Evolutionary conservation across 2,113 vertebrate genomes (phyloP).

Genomic region (Typhlomys cinereus): DNA sequence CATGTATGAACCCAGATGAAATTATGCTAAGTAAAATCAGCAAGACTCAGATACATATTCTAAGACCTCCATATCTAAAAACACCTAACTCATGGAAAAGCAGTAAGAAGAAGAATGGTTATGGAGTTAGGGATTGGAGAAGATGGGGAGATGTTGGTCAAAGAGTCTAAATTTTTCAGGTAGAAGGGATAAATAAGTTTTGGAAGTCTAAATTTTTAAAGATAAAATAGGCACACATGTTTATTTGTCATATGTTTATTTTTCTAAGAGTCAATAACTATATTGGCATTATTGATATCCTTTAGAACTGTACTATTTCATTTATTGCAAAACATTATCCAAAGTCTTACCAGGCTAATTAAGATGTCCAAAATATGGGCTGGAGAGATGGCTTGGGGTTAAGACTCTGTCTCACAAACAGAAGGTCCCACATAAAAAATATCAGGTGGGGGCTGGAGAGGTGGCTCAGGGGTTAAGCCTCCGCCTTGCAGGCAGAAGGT

Average conservation of each 20-base stretch:
- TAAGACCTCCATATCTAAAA: neutral
- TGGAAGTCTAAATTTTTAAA: neutral
- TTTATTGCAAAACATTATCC: conserved; percentile 12
- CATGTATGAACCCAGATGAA: neutral
- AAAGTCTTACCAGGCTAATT: neutral
- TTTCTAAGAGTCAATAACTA: neutral
- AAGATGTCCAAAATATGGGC: no score
- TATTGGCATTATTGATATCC: neutral
- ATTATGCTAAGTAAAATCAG: neutral
- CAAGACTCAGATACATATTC: neutral
- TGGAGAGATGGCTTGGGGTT: no score
- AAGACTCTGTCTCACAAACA: no score
- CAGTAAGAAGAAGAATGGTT: neutral
- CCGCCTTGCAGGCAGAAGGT: no score
- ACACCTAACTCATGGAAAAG: neutral
- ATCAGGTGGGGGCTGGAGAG: no score
- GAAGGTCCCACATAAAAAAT: no score
- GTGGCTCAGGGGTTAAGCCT: no score
- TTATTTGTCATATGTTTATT: neutral
- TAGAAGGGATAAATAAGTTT: neutral
- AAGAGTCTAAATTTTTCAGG: neutral
- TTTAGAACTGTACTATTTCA: neutral
- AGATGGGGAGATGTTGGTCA: neutral
- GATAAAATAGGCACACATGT: neutral
- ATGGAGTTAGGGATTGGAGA: no score